Percentiles rank a stretch among this genome's conserved stretches.
These are phyloP conservation scores for Aphidius gifuensis DNA, from an alignment of 1,140 invertebrate genomes.

Conservation along the genomic window DNA sequence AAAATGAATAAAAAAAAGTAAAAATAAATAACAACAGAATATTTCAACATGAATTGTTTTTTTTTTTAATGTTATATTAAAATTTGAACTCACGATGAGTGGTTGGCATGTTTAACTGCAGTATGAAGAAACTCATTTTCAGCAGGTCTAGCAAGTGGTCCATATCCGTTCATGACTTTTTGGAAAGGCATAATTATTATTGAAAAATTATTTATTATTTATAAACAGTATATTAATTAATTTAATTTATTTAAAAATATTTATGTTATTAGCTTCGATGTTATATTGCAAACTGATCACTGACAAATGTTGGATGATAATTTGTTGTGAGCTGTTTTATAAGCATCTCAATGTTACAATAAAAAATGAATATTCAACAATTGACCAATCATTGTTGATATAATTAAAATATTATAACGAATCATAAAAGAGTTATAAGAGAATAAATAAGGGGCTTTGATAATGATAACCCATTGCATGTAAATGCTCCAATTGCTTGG, in stretches of 20 bases:
- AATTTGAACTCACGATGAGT: slow-evolving; percentile 39
- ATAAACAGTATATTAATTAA: background rate
- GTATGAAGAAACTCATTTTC: slow-evolving; percentile 42
- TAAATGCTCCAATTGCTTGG: slow-evolving; percentile 24
- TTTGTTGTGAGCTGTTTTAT: slow-evolving; percentile 13
- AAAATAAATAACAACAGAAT: too few species aligned
- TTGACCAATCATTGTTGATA: slow-evolving; percentile 4
- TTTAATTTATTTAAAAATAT: background rate
- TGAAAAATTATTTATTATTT: background rate
- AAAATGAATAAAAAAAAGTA: too few species aligned
- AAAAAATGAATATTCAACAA: slow-evolving; percentile 3
- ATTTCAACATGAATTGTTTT: too few species aligned
- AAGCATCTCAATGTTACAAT: slow-evolving; percentile 5
- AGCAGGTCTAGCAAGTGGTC: slow-evolving; percentile 33
- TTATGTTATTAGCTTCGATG: too few species aligned
- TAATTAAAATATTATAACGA: slow-evolving; percentile 12
- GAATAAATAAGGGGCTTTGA: slow-evolving; percentile 12
- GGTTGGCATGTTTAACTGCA: slow-evolving; percentile 33
- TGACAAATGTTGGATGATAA: slow-evolving; percentile 3
- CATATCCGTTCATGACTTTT: slow-evolving; percentile 34
- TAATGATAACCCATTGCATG: slow-evolving; percentile 28
- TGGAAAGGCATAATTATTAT: slow-evolving; percentile 33
- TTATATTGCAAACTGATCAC: background rate
- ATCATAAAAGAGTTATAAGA: slow-evolving; percentile 4
- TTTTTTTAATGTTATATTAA: background rate